Base-by-base conservation (phyloP, 2,888 invertebrate species). In the Acanthosoma haemorrhoidale region DNA sequence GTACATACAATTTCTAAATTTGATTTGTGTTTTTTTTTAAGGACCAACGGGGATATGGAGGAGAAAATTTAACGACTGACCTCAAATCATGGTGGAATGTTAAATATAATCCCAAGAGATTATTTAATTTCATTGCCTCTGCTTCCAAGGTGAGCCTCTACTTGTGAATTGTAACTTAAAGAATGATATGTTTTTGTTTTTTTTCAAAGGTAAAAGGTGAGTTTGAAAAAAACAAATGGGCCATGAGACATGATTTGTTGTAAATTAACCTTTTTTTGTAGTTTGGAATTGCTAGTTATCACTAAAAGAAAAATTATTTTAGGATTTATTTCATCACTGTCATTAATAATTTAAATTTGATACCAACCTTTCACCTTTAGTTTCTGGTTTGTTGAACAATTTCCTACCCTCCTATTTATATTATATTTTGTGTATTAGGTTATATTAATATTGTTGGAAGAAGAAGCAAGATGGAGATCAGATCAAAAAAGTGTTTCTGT, bases 401-500 rank as follows among this genome's bases (percentile, higher is more conserved):
- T n/a, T n/a, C n/a, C n/a, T n/a, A n/a, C n/a, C n/a, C n/a, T n/a
- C n/a, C n/a, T n/a, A n/a, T n/a, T n/a, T n/a, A n/a, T n/a, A n/a
- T 57, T 36, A 58, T n/a, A 41, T 41, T 57, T 29, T 69, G n/a
- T 69, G 15, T 73, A 71, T 39, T 60, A 78, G 77, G 78, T 84
- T 4, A 78, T 85, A 71, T 74, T 83, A 38, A 80, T 80, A 15
- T 76, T 85, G 38, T 75, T 84, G 70, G 82, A 82, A 74, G 83
- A 83, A 76, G 76, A 72, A 41, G 72, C 71, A 70, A 59, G 36
- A 11, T 39, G 34, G 31, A 61, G 76, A 59, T 73, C 71, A 34
- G 29, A 8, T 5, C 71, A 71, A 73, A 75, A 74, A 74, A 75
- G 74, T 74, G 73, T 57, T 77, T 76, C 74, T 70, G 79, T 75